Base-by-base conservation (phyloP, 2,888 invertebrate species). In the Agriopis marginaria region DNA sequence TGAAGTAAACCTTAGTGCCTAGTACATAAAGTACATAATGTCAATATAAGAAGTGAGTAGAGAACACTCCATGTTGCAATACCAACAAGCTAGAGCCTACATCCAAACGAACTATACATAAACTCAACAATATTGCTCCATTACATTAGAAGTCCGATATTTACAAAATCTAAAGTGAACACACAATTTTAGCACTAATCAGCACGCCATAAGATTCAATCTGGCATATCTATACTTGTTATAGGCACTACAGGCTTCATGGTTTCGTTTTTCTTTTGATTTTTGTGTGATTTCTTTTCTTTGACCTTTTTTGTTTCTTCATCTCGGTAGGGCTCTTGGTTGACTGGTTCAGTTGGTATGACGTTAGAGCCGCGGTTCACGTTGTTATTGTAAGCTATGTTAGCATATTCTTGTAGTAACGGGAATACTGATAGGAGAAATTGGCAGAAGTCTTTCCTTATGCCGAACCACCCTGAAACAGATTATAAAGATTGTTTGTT, bases 381-480 rank as follows among this genome's bases (percentile, higher is more conserved):
- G 78, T 96, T 97, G 77, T 96, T 96, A 88, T 96, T 97, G 90
- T 99, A 99, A 7, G 99, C 98, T 79, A 99, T 99, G 91, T 99
- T 99, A 23, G 99, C 99, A 89, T 99, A 99, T 86, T 99, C 99
- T 95, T 99, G 99, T 55, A 99, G 95, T 74, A 99, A 95, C 0
- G 99, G 99, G 92, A 99, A 99, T 12, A 97, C 96, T 64, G 98
- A 98, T 45, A 99, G 94, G n/a, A 99, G 95, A 90, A 99, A 99
- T 82, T 98, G 98, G 87, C 99, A 99, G 89, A 99, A 99, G 86
- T 99, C 99, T 95, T 99, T 99, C 61, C 99, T 96, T 80, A 99
- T 98, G 63, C 99, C 99, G 91, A 99, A 99, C 99, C 99, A 99
- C 99, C 99, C 98, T 98, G 91, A 68, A 95, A 95, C 39, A 60